Conservation (phyloP, 2,888 invertebrate genomes). For the Andrena hattorfiana region DNA sequence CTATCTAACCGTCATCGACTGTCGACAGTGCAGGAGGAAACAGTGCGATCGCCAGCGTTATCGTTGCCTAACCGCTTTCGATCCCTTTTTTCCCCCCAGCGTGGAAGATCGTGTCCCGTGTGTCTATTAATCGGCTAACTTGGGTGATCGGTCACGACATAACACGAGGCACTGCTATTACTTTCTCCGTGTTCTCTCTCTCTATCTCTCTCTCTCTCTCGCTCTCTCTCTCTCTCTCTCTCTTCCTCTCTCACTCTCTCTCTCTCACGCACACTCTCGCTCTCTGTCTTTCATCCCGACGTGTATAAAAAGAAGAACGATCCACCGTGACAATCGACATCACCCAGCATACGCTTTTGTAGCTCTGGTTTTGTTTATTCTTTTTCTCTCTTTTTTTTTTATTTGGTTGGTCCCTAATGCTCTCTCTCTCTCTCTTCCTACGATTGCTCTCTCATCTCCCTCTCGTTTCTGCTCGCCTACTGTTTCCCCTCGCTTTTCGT, state of each 20-base stretch:
- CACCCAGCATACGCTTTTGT: constrained; percentile 52
- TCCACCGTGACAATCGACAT: constrained; percentile 74
- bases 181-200: constrained; percentile 41
- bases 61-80: neutral
- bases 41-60: constrained; percentile 5
- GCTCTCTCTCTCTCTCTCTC: neutral
- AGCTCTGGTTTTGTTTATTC: neutral
- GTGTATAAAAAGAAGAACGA: constrained; percentile 68
- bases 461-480: constrained; percentile 12
- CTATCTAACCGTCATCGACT: constrained; percentile 42
- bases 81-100: neutral
- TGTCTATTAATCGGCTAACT: constrained; percentile 20
- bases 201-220: neutral
- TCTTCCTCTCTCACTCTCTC: neutral
- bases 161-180: constrained; percentile 63
- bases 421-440: constrained; percentile 73
- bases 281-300: neutral
- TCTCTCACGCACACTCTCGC: neutral
- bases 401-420: constrained; percentile 80
- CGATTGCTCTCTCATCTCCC: constrained; percentile 21
- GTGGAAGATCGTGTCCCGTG: constrained; percentile 28
- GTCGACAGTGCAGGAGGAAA: constrained; percentile 49
- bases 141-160: constrained; percentile 39
- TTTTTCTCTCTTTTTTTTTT: constrained; percentile 38
- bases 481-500: constrained; percentile 5